Base-by-base conservation (phyloP, 2,113 vertebrate species). In the Dasyurus viverrinus region DNA sequence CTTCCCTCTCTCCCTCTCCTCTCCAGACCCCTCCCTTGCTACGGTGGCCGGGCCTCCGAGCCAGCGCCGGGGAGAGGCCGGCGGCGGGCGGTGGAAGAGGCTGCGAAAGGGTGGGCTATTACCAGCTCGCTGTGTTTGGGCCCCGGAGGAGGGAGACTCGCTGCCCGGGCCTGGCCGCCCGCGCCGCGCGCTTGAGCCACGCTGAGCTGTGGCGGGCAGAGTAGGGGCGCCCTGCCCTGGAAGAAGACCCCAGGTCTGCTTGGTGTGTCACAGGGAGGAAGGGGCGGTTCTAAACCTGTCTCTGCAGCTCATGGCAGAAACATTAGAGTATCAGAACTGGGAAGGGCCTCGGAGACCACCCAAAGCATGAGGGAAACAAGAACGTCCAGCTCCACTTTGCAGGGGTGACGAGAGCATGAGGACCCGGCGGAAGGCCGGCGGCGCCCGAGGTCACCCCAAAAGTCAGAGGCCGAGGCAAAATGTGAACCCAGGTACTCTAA, bases 41-140 rank as follows among this genome's bases (percentile, higher is more conserved):
- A 52, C n/a, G n/a, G n/a, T n/a, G n/a, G n/a, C n/a, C n/a, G n/a
- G n/a, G n/a, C n/a, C n/a, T n/a, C n/a, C n/a, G n/a, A n/a, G 60
- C 27, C 26, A 60, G 8, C n/a, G 57, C 57, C 57, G 47, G 47
- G 50, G 50, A 52, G 50, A 9, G 50, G 10, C 50, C 1, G 50
- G 50, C 0, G 50, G 10, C 0, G 50, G 50, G 8, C 9, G 50
- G 0, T 89, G 93, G 53, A 84, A 90, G 46, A 91, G 25, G 90
- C 30, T 47, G 36, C 4, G 10, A 19, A 76, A 76, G 60, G 46
- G 89, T 60, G 27, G 53, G 24, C 76, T 94, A 89, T 95, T 95
- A 96, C 94, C 96, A 90, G 97, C 36, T 26, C 90, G 60, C 54
- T 94, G 25, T 95, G 90, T 94, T 90, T 46, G 95, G 91, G 93